A percentile compares a stretch with the other conserved stretches of the same genome.
Conservation (phyloP, 2,797 vertebrate genomes). For the Fistularia tabacaria region DNA sequence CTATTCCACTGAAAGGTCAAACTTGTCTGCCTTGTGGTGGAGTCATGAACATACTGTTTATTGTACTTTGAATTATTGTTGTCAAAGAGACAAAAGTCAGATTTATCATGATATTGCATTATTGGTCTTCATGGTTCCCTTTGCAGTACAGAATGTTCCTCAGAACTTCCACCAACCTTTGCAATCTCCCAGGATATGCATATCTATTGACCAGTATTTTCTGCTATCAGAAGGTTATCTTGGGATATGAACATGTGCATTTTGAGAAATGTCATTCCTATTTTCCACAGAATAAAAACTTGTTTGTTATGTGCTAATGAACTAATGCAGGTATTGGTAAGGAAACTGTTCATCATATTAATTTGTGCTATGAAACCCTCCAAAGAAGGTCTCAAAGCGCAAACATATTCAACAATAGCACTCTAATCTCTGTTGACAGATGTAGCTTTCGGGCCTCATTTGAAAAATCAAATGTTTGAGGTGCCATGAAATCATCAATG, state of each 20-base stretch:
- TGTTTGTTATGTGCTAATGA: slow-evolving; percentile 25
- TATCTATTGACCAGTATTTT: slow-evolving; percentile 22
- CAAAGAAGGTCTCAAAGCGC: slow-evolving; percentile 57
- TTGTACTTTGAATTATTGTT: slow-evolving; percentile 16
- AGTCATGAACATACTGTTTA: slow-evolving; percentile 16
- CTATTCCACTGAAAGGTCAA: slow-evolving; percentile 49
- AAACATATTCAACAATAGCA: slow-evolving; percentile 54
- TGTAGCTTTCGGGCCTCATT: slow-evolving; percentile 70
- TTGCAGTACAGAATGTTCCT: no score
- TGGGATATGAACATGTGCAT: slow-evolving; percentile 32
- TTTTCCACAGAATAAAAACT: slow-evolving; percentile 24
- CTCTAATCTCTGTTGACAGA: slow-evolving; percentile 76
- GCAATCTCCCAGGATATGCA: slow-evolving; percentile 17
- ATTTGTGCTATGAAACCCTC: slow-evolving; percentile 61
- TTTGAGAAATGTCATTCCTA: slow-evolving; percentile 42
- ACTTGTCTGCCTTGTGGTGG: slow-evolving; percentile 16
- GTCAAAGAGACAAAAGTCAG: slow-evolving; percentile 11
- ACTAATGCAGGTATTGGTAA: slow-evolving; percentile 50
- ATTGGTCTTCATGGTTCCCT: neutral
- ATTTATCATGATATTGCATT: slow-evolving; percentile 9
- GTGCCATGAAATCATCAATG: slow-evolving; percentile 79
- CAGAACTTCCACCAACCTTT: slow-evolving; percentile 14
- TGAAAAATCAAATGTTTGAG: slow-evolving; percentile 74
- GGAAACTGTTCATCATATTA: slow-evolving; percentile 51
- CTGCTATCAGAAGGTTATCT: slow-evolving; percentile 48